phyloP scores from a whole-genome alignment of 2,888 invertebrate species.

The Matsumyia berberina region DNA sequence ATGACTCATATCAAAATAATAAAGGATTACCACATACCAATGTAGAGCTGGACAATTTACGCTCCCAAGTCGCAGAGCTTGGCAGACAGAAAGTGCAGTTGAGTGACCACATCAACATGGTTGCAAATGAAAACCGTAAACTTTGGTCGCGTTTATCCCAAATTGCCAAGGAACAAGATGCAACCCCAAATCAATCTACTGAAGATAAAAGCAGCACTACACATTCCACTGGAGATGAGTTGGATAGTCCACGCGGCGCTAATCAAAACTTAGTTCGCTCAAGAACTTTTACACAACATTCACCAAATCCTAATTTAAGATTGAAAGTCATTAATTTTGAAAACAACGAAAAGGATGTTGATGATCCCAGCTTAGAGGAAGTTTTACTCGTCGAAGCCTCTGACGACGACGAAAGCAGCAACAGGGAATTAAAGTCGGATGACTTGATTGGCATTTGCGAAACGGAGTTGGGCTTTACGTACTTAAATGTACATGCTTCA shows the following conservation, averaged over 20 bases:
- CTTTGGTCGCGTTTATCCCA: constrained; percentile 90
- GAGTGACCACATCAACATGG: constrained; percentile 91
- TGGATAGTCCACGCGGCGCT: constrained; percentile 67
- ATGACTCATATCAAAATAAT: constrained; percentile 36
- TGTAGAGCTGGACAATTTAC: constrained; percentile 85
- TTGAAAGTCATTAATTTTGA: constrained; percentile 84
- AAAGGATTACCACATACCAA: constrained; percentile 76
- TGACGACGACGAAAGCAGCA: constrained; percentile 69
- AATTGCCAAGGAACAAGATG: constrained; percentile 86
- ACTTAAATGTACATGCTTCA: constrained; percentile 79
- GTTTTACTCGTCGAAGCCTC: constrained; percentile 86
- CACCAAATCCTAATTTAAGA: constrained; percentile 86
- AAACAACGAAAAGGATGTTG: constrained; percentile 85
- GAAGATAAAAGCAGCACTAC: constrained; percentile 2
- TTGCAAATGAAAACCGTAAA: constrained; percentile 92
- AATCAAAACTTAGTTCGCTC: constrained; percentile 85
- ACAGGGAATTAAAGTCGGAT: constrained; percentile 52
- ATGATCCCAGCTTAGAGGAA: constrained; percentile 90
- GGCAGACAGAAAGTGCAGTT: constrained; percentile 91
- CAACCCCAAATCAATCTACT: neutral
- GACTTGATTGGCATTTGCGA: constrained; percentile 63
- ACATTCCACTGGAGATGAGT: constrained; percentile 46
- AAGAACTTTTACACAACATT: constrained; percentile 89
- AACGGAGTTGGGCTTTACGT: constrained; percentile 81
- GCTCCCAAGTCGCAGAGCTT: constrained; percentile 88